These are phyloP conservation scores for Oikopleura albicans DNA, from an alignment of 23 tunicate genomes.

Conservation along the genomic window DNA sequence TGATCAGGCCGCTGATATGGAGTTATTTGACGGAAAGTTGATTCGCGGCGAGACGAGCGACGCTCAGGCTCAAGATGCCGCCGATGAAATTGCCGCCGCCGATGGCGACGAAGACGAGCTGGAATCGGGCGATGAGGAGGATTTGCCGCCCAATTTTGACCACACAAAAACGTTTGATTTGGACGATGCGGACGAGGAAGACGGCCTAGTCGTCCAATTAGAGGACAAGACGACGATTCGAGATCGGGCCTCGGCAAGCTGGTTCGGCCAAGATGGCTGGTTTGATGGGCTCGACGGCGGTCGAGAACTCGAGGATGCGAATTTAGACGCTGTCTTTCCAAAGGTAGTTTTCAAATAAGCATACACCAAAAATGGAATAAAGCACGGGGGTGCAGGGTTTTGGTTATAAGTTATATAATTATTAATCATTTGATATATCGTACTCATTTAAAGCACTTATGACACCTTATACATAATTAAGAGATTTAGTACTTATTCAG, in stretches of 20 bases:
- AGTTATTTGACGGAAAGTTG: not conserved
- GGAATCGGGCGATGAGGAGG: constrained; percentile 21
- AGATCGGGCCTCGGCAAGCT: not conserved
- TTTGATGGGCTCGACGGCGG: not conserved
- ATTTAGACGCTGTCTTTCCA: not conserved
- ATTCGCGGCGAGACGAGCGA: constrained; percentile 5
- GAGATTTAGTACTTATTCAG: too few relatives aligned
- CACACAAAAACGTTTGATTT: not conserved
- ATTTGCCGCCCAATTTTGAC: not conserved
- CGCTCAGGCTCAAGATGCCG: constrained; percentile 2
- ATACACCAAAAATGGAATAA: too few relatives aligned
- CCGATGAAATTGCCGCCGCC: constrained; percentile 19
- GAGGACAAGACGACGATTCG: not conserved
- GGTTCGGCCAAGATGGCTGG: constrained; percentile 18
- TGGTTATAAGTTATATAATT: too few relatives aligned
- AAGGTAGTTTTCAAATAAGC: too few relatives aligned
- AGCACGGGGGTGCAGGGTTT: too few relatives aligned
- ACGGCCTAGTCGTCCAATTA: not conserved
- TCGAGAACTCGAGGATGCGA: constrained; percentile 18
- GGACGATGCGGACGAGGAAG: constrained; percentile 27
- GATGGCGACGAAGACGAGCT: constrained; percentile 23
- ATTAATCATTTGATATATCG: too few relatives aligned
- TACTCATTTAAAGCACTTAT: too few relatives aligned
- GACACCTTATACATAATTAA: too few relatives aligned
- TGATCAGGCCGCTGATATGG: not conserved